phyloP scores from a whole-genome alignment of 2,113 vertebrate genomes.

The Australoheros scitulus region DNA sequence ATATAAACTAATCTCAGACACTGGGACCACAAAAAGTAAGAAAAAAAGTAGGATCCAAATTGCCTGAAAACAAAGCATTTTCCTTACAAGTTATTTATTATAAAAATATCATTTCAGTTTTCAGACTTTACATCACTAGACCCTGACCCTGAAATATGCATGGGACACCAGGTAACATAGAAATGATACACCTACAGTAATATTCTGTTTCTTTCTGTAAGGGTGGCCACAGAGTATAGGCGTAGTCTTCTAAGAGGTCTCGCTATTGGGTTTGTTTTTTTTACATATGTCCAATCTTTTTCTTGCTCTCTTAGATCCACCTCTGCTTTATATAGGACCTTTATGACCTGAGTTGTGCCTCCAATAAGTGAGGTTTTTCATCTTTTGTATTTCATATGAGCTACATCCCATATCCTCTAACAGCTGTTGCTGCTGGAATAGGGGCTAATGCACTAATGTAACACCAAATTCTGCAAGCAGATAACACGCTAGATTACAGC shows the following conservation, averaged over 20 bases:
- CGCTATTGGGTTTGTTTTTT: neutral
- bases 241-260: neutral
- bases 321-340: neutral
- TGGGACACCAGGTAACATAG: neutral
- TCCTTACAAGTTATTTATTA: neutral
- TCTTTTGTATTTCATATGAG: fast-evolving
- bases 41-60: neutral
- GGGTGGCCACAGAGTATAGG: fast-evolving
- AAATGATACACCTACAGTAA: neutral
- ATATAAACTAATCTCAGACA: slow-evolving; percentile 34
- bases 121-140: neutral
- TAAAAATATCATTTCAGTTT: neutral
- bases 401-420: neutral
- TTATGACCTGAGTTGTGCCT: neutral
- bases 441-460: neutral
- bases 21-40: slow-evolving; percentile 15
- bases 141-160: neutral
- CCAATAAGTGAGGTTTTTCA: neutral
- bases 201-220: neutral
- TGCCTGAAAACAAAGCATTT: slow-evolving; percentile 24
- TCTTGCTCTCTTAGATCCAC: neutral
- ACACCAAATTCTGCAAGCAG: neutral
- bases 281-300: neutral
- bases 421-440: neutral
- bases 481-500: neutral